Conservation (phyloP, 2,888 invertebrate genomes). For the Tuta absoluta region DNA sequence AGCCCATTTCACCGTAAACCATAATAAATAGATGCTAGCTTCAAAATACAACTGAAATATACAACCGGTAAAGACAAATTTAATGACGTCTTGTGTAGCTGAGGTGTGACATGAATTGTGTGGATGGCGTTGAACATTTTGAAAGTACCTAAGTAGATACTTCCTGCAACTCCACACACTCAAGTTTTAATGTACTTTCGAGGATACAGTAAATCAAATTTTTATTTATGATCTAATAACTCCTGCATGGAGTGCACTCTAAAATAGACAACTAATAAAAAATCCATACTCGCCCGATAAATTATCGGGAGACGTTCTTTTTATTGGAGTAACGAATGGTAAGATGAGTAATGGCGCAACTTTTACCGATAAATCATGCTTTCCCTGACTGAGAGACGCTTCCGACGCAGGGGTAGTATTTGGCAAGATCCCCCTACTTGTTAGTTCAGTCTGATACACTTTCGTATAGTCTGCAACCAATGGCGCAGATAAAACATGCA, state of each 20-base stretch:
- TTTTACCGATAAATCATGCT: constrained; percentile 77
- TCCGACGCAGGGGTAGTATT: constrained; percentile 64
- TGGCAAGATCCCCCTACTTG: constrained; percentile 65
- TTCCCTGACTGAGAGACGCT: constrained; percentile 64
- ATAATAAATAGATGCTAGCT: no score
- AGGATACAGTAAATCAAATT: constrained; percentile 64
- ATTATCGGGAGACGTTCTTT: constrained; percentile 77
- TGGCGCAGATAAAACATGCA: constrained; percentile 50
- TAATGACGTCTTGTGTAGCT: not conserved
- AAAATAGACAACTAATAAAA: constrained; percentile 73
- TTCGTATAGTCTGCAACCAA: constrained; percentile 62
- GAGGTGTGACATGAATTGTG: not conserved
- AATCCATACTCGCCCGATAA: constrained; percentile 72
- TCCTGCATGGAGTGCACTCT: constrained; percentile 60
- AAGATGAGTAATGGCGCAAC: constrained; percentile 78
- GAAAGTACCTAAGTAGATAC: not conserved
- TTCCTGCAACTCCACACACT: constrained; percentile 31
- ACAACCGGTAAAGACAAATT: not conserved
- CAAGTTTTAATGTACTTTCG: constrained; percentile 48
- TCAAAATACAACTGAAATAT: not conserved
- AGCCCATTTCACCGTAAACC: no score
- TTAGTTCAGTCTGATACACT: constrained; percentile 64
- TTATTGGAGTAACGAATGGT: constrained; percentile 80
- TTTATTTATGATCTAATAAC: constrained; percentile 67
- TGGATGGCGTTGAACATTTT: not conserved